A percentile compares a stretch with the other conserved stretches of the same genome.
These are phyloP conservation scores for Haliclona indistincta DNA, from an alignment of 37 sponge, comb jelly and placozoan genomes.

Conservation along the genomic window DNA sequence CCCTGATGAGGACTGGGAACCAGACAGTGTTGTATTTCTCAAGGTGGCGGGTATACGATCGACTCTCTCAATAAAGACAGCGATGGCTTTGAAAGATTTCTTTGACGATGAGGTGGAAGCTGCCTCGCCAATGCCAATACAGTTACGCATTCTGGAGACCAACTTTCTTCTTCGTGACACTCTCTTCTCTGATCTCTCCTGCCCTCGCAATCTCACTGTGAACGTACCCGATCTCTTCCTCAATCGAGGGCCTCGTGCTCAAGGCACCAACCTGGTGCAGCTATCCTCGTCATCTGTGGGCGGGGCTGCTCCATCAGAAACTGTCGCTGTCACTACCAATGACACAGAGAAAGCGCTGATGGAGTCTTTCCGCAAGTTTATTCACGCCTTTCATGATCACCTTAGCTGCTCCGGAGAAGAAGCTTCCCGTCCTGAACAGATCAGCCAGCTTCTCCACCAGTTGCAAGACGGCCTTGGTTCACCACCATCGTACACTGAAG, in stretches of 20 bases:
- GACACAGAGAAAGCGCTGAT: not conserved
- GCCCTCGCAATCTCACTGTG: conserved; percentile 17
- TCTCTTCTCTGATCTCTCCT: not conserved
- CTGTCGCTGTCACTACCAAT: not conserved
- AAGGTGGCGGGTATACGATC: conserved; percentile 12
- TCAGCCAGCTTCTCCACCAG: conserved; percentile 17
- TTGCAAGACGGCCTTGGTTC: conserved; percentile 23
- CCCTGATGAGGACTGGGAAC: not conserved
- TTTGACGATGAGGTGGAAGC: conserved; percentile 56
- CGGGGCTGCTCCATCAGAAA: not conserved
- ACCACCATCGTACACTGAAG: conserved; percentile 23
- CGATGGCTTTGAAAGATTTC: conserved; percentile 43
- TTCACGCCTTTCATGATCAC: conserved; percentile 23
- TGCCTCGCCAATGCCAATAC: conserved; percentile 43
- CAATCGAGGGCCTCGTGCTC: conserved; percentile 28
- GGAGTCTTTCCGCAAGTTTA: conserved; percentile 22
- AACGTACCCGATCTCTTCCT: conserved; percentile 15
- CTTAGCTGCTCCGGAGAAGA: conserved; percentile 12
- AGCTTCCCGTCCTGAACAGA: conserved; percentile 8
- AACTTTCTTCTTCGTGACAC: conserved; percentile 29
- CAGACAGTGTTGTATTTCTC: conserved; percentile 30
- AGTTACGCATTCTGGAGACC: conserved; percentile 42
- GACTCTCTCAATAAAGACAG: conserved; percentile 20
- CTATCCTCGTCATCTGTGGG: not conserved
- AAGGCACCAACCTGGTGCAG: conserved; percentile 26